Percentiles rank a stretch among this genome's conserved stretches.
phyloP scores from a whole-genome alignment of 1,140 invertebrate species.

The Ptiloglossa arizonensis region DNA sequence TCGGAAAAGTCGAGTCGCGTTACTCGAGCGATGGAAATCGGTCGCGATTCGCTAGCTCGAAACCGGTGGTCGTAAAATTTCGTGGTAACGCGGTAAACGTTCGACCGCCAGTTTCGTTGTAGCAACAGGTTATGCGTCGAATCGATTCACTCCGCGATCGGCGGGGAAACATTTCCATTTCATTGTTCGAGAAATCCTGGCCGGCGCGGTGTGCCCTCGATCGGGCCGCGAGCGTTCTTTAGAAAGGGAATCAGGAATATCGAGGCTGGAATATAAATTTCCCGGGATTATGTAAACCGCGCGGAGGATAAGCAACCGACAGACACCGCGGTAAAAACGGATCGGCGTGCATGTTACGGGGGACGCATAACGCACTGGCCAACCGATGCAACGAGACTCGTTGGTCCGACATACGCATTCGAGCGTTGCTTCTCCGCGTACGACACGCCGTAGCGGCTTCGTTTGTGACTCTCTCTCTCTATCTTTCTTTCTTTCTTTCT shows the following conservation, averaged over 20 bases:
- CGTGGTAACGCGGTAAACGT: too few relatives aligned
- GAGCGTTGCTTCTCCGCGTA: conserved; percentile 39
- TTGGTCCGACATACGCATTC: conserved; percentile 44
- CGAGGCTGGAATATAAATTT: conserved; percentile 36
- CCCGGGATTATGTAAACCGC: conserved; percentile 45
- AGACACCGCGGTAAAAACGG: background rate
- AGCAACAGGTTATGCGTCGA: background rate
- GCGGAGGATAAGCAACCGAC: conserved; percentile 14
- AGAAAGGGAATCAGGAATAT: conserved; percentile 32
- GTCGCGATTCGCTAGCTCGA: too few relatives aligned
- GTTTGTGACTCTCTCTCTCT: conserved; percentile 40
- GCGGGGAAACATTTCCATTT: background rate
- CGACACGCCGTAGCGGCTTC: conserved; percentile 46
- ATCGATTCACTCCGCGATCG: background rate
- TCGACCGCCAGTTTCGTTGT: background rate
- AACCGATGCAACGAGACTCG: conserved; percentile 9
- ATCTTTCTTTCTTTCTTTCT: conserved; percentile 11
- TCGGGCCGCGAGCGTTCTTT: conserved; percentile 18
- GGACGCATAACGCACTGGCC: conserved; percentile 47
- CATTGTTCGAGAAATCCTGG: conserved; percentile 4
- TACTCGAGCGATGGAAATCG: too few relatives aligned
- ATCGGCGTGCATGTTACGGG: conserved; percentile 14
- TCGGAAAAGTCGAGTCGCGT: too few relatives aligned
- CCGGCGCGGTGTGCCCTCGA: background rate
- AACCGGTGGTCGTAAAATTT: background rate